These are phyloP conservation scores for Antechinus flavipes DNA, from an alignment of 2,113 vertebrate species.

Conservation along the genomic window DNA sequence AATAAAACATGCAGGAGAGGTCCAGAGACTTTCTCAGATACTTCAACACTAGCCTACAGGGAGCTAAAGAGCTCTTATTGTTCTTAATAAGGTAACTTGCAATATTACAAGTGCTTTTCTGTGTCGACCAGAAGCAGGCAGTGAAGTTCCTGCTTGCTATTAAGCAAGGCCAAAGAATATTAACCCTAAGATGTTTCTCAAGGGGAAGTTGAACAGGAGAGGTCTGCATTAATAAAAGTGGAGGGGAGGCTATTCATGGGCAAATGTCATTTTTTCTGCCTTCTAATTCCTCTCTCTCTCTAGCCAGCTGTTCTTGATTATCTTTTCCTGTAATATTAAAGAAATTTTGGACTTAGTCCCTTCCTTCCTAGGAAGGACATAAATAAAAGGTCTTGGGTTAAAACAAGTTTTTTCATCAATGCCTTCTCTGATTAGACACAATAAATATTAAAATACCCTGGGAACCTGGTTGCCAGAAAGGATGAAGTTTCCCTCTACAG, in stretches of 20 bases:
- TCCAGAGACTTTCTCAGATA: slow-evolving; percentile 27
- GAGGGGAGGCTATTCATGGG: neutral
- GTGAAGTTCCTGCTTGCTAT: neutral
- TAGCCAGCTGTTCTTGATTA: neutral
- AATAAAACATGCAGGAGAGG: slow-evolving; percentile 63
- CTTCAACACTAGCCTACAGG: slow-evolving; percentile 10
- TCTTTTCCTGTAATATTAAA: neutral
- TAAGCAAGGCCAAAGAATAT: neutral
- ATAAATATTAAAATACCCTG: neutral
- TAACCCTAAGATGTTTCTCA: neutral
- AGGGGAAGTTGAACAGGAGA: neutral
- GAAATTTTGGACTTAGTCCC: neutral
- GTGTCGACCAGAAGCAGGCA: neutral
- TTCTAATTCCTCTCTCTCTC: neutral
- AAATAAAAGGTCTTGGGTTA: neutral
- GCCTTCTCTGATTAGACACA: neutral
- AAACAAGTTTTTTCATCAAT: neutral
- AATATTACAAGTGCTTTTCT: slow-evolving; percentile 9
- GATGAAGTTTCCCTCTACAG: neutral
- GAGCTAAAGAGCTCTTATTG: neutral
- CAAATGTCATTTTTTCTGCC: neutral
- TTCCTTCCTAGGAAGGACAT: neutral
- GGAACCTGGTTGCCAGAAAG: neutral
- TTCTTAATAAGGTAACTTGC: neutral
- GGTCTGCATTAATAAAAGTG: neutral